A percentile compares a stretch with the other conserved stretches of the same genome.
Conservation (phyloP, 2,888 invertebrate genomes). For the Unio pictorum region DNA sequence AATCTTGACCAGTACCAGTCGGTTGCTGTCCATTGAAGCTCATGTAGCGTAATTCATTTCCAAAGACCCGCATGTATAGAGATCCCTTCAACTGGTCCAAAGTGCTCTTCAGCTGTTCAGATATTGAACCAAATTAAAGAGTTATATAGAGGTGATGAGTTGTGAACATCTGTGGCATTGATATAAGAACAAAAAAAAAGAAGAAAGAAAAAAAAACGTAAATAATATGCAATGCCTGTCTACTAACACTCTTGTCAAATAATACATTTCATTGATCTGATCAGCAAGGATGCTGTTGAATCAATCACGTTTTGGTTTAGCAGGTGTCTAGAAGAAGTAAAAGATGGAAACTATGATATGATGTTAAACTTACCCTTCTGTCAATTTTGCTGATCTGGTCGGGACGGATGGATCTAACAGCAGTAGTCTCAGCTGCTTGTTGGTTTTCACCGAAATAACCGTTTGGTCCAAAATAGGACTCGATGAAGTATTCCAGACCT, state of each 20-base stretch:
- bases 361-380: conserved; percentile 28
- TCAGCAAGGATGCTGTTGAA: no score
- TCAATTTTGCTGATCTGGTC: conserved; percentile 40
- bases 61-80: conserved; percentile 87
- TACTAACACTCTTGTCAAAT: no score
- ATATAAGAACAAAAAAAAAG: no score
- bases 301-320: no score
- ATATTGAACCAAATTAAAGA: background rate
- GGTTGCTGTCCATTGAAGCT: conserved; percentile 39
- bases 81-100: conserved; percentile 69
- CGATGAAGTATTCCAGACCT: conserved; percentile 88
- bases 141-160: no score
- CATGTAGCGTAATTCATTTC: conserved; percentile 80
- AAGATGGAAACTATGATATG: background rate
- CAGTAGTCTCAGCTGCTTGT: conserved; percentile 27
- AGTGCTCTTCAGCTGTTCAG: conserved; percentile 18
- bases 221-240: no score
- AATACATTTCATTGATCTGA: no score
- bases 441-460: conserved; percentile 73
- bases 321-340: no score
- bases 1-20: conserved; percentile 17
- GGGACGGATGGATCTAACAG: conserved; percentile 31
- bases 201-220: no score
- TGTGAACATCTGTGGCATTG: no score
- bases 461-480: conserved; percentile 82